A percentile compares a stretch with the other conserved stretches of the same genome.
Evolutionary conservation across 2,113 vertebrate species (phyloP).

Genomic region (Megaleporinus macrocephalus): DNA sequence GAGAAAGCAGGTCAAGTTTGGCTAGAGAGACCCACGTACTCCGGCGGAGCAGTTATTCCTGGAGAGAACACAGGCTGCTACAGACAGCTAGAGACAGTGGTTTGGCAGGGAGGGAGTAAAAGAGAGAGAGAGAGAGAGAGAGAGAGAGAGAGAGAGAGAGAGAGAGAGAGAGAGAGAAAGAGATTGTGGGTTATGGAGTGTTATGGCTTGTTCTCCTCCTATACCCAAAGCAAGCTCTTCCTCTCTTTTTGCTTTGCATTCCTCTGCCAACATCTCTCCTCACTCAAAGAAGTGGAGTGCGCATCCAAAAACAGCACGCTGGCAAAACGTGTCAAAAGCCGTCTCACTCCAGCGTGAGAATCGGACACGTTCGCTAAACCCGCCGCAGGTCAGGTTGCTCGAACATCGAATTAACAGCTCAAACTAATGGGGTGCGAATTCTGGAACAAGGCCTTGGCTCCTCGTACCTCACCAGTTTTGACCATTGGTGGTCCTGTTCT

Average conservation of each 20-base stretch:
- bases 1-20: conserved; percentile 41
- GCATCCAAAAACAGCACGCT: conserved; percentile 29
- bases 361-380: conserved; percentile 24
- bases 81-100: conserved; percentile 85
- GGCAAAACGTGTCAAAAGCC: conserved; percentile 10
- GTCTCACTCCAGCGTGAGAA: conserved; percentile 24
- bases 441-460: conserved; percentile 47
- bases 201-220: conserved; percentile 56
- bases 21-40: conserved; percentile 39
- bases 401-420: conserved; percentile 26
- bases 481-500: conserved; percentile 26
- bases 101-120: conserved; percentile 76
- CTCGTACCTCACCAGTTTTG: background rate
- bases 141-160: conserved; percentile 45
- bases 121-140: conserved; percentile 43
- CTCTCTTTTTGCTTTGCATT: conserved; percentile 22
- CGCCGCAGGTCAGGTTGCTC: conserved; percentile 31
- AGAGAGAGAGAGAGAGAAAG: conserved; percentile 58
- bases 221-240: conserved; percentile 61
- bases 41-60: conserved; percentile 72
- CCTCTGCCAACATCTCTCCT: background rate
- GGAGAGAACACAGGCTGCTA: conserved; percentile 73
- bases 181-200: conserved; percentile 57
- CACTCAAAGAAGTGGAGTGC: background rate
- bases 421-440: conserved; percentile 54